Evolutionary conservation across 2,888 invertebrate species (phyloP).

Genomic region (Drosophila incognita): DNA sequence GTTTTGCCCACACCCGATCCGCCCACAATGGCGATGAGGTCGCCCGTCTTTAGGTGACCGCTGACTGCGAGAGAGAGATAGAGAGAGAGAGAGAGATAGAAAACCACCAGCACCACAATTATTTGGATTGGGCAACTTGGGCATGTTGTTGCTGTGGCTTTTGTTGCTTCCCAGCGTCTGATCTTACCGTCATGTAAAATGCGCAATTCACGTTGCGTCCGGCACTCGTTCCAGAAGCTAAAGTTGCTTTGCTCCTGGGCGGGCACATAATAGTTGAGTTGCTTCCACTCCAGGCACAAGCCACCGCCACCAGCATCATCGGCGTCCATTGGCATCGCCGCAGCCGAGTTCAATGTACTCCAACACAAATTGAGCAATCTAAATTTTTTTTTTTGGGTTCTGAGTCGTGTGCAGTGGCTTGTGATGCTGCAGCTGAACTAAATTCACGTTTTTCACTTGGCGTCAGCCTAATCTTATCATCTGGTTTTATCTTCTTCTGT

Average conservation of each 20-base stretch:
- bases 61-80: constrained; percentile 86
- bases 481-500: constrained; percentile 4
- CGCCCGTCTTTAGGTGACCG: constrained; percentile 89
- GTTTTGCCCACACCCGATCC: constrained; percentile 92
- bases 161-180: not conserved
- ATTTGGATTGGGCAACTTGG: constrained; percentile 24
- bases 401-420: not conserved
- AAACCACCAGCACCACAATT: constrained; percentile 29
- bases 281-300: constrained; percentile 83
- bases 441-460: constrained; percentile 37
- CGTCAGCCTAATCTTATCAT: constrained; percentile 51
- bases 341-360: constrained; percentile 57
- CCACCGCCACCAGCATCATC: constrained; percentile 17
- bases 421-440: constrained; percentile 25
- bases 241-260: constrained; percentile 82
- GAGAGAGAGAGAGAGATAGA: not conserved
- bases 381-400: not conserved
- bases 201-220: constrained; percentile 72
- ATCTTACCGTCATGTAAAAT: constrained; percentile 81
- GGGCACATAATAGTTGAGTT: constrained; percentile 83
- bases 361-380: not conserved
- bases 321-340: constrained; percentile 32
- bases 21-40: constrained; percentile 91
- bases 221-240: constrained; percentile 83
- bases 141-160: not conserved